Evolutionary conservation across 1,140 invertebrate species (phyloP), one percentile per base, ranked within the genome.

Genomic region (Drosophila serrata): DNA sequence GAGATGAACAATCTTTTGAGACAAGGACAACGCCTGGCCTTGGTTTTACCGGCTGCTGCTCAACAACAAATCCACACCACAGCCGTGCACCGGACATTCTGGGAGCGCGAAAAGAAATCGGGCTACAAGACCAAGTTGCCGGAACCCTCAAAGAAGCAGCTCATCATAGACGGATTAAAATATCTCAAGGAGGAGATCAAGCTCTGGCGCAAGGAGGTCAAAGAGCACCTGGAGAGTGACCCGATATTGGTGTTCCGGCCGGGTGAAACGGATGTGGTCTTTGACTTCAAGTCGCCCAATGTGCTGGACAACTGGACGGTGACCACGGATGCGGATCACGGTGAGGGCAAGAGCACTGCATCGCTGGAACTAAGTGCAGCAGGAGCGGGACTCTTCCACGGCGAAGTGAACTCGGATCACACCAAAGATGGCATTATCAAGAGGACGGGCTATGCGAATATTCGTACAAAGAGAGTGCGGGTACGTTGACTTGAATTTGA

Each of bases 361-460:
- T 93, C 82, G 42, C 93, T 97, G 8, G 93, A 94, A 51, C 92
- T 95, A 73, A 97, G 95, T 79, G 91, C 94, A 17, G 93, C 94
- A 4, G 96, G 96, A 0, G 95, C 95, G 75, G 97, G 94, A 1
- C 77, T 97, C 15, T 99, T 99, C 91, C 94, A 95, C 72, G 98
- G 98, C 2, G 93, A 94, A 49, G 86, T 98, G 1, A 94, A 94
- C 81, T 95, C 94, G 1, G 93, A 94, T 70, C 92, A 96, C 27
- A 96, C 97, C 2, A 96, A 97, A 92, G 97, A 98, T 94, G 98
- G 98, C 15, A 93, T 93, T 63, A 94, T 95, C 1, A 95, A 95
- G 67, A 93, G 94, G 60, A 93, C 96, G 43, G 98, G 97, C 3
- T 98, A 96, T 90, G 97, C 95, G 59, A 96, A 96, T 88, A 94